Percentiles rank a stretch among this genome's conserved stretches.
Evolutionary conservation across 2,113 vertebrate species (phyloP).

Genomic region (Urocynchramus pylzowi): DNA sequence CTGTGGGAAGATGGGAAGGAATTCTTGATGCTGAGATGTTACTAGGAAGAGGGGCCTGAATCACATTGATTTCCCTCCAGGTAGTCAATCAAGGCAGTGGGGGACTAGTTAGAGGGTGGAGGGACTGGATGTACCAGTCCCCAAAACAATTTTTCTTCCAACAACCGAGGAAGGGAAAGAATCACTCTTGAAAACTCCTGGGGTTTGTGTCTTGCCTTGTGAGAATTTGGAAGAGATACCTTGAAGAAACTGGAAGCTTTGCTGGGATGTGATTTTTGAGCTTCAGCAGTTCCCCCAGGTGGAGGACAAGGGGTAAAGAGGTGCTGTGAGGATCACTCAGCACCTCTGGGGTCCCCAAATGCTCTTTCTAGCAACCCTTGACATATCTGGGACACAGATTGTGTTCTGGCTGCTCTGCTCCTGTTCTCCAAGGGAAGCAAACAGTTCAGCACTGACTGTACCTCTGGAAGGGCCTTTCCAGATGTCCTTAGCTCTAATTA

Average conservation of each 20-base stretch:
- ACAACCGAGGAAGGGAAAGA: not conserved
- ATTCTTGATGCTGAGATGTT: not conserved
- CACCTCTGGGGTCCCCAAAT: not conserved
- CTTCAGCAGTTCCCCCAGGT: not conserved
- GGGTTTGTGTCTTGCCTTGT: not conserved
- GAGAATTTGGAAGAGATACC: not conserved
- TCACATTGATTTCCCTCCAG: not conserved
- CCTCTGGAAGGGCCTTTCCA: not conserved
- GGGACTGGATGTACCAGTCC: too few relatives aligned
- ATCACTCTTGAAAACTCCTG: not conserved
- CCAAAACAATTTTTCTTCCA: not conserved
- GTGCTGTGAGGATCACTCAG: not conserved
- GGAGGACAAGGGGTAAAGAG: not conserved
- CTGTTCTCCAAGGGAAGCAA: not conserved
- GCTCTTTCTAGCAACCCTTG: not conserved
- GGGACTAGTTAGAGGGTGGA: not conserved
- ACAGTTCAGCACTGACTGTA: not conserved
- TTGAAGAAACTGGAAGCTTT: not conserved
- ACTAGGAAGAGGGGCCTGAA: not conserved
- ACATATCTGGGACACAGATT: not conserved
- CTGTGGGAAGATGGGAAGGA: not conserved
- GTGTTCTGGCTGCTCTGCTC: not conserved
- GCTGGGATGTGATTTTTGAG: not conserved
- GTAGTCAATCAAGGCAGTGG: not conserved
- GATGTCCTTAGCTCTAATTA: not conserved